Base-by-base conservation (phyloP, 2,888 invertebrate genomes). In the Melanostoma scalare region DNA sequence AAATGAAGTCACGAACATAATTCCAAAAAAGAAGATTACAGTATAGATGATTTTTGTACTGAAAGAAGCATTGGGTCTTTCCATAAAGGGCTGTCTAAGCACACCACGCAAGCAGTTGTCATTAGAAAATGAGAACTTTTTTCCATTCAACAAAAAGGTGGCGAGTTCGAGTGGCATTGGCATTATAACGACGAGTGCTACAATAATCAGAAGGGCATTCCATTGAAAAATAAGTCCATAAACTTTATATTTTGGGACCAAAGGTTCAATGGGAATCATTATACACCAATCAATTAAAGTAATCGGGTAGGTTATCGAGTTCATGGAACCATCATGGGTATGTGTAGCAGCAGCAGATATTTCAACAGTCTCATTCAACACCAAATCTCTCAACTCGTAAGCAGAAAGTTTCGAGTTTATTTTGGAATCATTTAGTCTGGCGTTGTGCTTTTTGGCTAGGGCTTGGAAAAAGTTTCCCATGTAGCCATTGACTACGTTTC, bases 381-480 rank as follows among this genome's bases (percentile, higher is more conserved):
- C 20, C 1, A 20, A 20, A 0, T 33, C 6, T 0, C 8, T 2
- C 87, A 86, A 0, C 48, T 87, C 84, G 10, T 50, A 77, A 0
- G 87, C 63, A 0, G 89, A 87, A 0, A 76, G 53, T 33, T 20
- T 20, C n/a, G 35, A 6, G 82, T 48, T 20, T 20, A 20, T 81
- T 3, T 85, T 71, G 1, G 67, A 68, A 1, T 84, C 75, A 20
- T 82, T 50, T 2, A 89, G 50, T 0, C 3, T 69, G 6, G 86
- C 88, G 10, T 90, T 90, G 60, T 85, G 87, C 40, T 87, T 89
- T 5, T 85, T 76, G 5, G 87, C 86, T 60, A 90, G 88, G 9
- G 72, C 86, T 0, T 30, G 38, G 58, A 89, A 85, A 3, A 89
- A 87, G 42, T 90, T 88, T 0, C 89, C 89, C 2, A 87, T 77